These are phyloP conservation scores for Drosophila malerkotliana DNA, from an alignment of 1,140 invertebrate genomes.

Conservation along the genomic window DNA sequence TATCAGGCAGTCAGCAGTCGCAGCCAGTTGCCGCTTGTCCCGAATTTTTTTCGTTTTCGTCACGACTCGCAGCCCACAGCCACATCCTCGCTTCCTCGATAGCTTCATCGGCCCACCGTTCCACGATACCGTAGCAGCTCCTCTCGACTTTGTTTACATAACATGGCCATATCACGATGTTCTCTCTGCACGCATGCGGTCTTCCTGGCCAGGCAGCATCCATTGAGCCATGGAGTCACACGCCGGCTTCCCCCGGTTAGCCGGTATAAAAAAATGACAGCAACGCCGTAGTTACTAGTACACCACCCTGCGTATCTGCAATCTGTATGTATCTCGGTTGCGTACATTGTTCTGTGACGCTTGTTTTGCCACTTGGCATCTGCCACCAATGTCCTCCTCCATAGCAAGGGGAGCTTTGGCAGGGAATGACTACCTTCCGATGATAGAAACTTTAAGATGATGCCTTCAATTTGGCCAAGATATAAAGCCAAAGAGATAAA, in stretches of 20 bases:
- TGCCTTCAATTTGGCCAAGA: too few relatives aligned
- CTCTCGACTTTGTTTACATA: constrained; percentile 41
- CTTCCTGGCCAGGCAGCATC: constrained; percentile 15
- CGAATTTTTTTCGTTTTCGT: constrained; percentile 35
- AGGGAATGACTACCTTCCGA: neutral
- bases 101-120: neutral
- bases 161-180: constrained; percentile 24
- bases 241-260: constrained; percentile 32
- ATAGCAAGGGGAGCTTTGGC: constrained; percentile 5
- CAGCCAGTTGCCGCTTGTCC: constrained; percentile 30
- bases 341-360: neutral
- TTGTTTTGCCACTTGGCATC: constrained; percentile 16
- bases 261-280: constrained; percentile 41
- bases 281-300: constrained; percentile 32
- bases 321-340: constrained; percentile 36
- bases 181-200: constrained; percentile 49
- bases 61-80: constrained; percentile 30
- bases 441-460: too few relatives aligned
- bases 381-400: neutral
- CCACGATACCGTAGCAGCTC: constrained; percentile 1
- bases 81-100: neutral
- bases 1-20: constrained; percentile 62
- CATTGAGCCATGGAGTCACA: constrained; percentile 3
- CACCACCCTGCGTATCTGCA: constrained; percentile 53
- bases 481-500: too few relatives aligned